A percentile compares a stretch with the other conserved stretches of the same genome.
phyloP scores from a whole-genome alignment of 2,113 vertebrate species.

The Micromys minutus region DNA sequence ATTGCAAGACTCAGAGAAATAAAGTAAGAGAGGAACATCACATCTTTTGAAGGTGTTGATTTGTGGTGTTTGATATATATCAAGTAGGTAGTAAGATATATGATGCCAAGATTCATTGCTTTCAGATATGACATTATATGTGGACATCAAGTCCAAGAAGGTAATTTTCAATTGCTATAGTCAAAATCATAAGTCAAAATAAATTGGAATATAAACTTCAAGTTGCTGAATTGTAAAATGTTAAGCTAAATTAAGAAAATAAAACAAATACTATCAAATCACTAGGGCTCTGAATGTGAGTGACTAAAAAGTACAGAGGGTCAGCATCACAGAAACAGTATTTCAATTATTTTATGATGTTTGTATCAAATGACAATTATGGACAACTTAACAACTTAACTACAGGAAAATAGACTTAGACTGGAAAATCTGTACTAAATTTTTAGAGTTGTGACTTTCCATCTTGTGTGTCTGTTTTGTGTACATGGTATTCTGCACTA shows the following conservation, averaged over 20 bases:
- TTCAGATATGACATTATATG: background rate
- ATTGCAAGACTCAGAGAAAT: background rate
- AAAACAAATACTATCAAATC: slow-evolving; percentile 32
- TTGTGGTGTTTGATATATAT: background rate
- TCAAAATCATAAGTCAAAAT: slow-evolving; percentile 8
- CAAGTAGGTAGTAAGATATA: background rate
- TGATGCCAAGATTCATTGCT: background rate
- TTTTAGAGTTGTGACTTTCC: background rate
- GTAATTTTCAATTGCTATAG: background rate
- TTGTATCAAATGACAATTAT: background rate
- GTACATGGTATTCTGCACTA: background rate
- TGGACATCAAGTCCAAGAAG: background rate
- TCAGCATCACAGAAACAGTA: background rate
- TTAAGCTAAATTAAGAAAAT: slow-evolving; percentile 6
- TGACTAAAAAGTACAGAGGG: background rate
- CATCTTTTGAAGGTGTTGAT: background rate
- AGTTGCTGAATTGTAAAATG: background rate
- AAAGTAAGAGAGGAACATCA: background rate
- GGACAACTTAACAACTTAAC: slow-evolving; percentile 26
- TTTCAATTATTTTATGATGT: slow-evolving; percentile 12
- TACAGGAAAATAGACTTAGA: slow-evolving; percentile 26
- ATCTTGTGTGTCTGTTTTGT: background rate
- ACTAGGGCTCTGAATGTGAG: background rate
- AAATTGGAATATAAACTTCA: background rate
- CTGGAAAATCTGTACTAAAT: background rate